Evolutionary conservation across 2,888 invertebrate species (phyloP), one percentile per base, ranked within the genome.

Genomic region (Alentia gelatinosa): DNA sequence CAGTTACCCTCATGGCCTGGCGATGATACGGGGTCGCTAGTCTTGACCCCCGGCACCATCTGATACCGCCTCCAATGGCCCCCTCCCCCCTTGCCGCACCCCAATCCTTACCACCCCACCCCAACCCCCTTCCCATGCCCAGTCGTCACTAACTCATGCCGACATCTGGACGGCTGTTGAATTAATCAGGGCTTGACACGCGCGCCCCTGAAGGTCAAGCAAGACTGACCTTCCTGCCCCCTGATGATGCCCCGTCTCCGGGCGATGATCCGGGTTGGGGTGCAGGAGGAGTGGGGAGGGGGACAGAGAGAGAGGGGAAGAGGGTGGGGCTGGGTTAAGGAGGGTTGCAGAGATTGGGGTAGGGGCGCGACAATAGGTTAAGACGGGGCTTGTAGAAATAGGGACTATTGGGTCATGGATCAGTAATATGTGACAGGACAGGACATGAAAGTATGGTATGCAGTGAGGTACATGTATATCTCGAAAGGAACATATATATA

Each of bases 181-280:
- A 86, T 86, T 86, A 86, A 86, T 86, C 86, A 86, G 86, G 19
- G 12, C 30, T 30, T 86, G 86, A 86, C 86, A 86, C 47, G 42
- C n/a, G 86, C 9, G 86, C 23, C 47, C 33, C 37, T 12, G n/a
- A 83, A 83, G 86, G 86, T 86, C 86, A 86, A 56, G 23, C n/a
- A 56, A 56, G 56, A n/a, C 23, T 56, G 56, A 56, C 56, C 56
- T 12, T 12, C 56, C 5, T 56, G 19, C 56, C 56, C 56, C 19
- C 56, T 42, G 7, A 42, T 15, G 23, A 3, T 56, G 56, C 56
- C 56, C 19, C n/a, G n/a, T n/a, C n/a, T n/a, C n/a, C n/a, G n/a
- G n/a, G n/a, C n/a, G n/a, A n/a, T n/a, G n/a, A n/a, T n/a, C n/a
- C n/a, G n/a, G n/a, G n/a, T n/a, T n/a, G n/a, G n/a, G n/a, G n/a